Conservation (phyloP, 1,140 invertebrate species). For the Drosophila yakuba region DNA sequence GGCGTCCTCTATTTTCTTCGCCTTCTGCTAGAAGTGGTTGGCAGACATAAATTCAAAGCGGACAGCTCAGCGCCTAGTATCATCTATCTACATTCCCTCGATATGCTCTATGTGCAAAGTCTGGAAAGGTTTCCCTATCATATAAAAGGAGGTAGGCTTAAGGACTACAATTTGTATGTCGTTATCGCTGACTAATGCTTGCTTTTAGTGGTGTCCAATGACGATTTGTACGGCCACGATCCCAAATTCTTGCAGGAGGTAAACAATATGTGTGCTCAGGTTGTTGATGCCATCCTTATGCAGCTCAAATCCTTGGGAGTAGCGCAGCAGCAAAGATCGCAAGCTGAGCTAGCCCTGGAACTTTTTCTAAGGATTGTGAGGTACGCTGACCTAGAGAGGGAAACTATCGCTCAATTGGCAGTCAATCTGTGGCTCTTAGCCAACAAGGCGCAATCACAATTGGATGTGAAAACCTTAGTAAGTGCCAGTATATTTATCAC, state of each 20-base stretch:
- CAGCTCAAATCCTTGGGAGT: conserved; percentile 89
- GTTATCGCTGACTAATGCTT: neutral
- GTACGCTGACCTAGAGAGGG: conserved; percentile 88
- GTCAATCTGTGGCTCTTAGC: conserved; percentile 92
- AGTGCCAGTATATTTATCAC: neutral
- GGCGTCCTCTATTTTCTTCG: conserved; percentile 92
- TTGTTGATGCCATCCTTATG: conserved; percentile 91
- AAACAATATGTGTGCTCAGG: conserved; percentile 90
- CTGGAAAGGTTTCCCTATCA: conserved; percentile 79
- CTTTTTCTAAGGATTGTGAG: conserved; percentile 90
- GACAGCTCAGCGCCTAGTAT: conserved; percentile 86
- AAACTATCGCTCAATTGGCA: conserved; percentile 88
- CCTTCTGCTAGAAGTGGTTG: conserved; percentile 90
- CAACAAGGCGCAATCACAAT: conserved; percentile 86
- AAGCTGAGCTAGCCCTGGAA: conserved; percentile 89
- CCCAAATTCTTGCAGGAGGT: conserved; percentile 93
- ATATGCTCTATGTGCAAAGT: conserved; percentile 78
- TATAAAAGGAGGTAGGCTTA: conserved; percentile 65
- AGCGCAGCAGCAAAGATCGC: conserved; percentile 87
- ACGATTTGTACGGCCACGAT: conserved; percentile 95
- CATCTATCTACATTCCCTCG: conserved; percentile 87
- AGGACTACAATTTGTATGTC: neutral
- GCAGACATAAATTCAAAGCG: conserved; percentile 89
- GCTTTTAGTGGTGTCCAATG: conserved; percentile 93
- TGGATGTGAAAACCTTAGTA: conserved; percentile 75